These are phyloP conservation scores for Leptoteleia sp. DNA, from an alignment of 1,140 invertebrate genomes.

Conservation along the genomic window DNA sequence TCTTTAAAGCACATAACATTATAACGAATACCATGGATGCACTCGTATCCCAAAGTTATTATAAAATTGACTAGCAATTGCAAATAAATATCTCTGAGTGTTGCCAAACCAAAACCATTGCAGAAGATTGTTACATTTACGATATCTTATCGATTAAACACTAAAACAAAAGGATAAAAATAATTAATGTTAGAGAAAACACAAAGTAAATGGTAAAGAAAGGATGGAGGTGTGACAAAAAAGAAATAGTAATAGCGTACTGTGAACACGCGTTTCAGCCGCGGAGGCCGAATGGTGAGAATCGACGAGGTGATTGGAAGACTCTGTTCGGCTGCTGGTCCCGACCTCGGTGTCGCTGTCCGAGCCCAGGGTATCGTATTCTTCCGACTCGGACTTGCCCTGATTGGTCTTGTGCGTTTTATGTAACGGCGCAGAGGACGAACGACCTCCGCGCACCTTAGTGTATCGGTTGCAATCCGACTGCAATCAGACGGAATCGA, in stretches of 20 bases:
- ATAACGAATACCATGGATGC: too few species aligned
- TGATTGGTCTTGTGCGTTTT: slow-evolving; percentile 81
- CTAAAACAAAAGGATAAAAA: slow-evolving; percentile 29
- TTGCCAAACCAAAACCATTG: slow-evolving; percentile 4
- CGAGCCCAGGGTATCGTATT: slow-evolving; percentile 84
- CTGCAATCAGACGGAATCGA: slow-evolving; percentile 81
- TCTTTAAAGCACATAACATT: too few species aligned
- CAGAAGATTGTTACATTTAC: slow-evolving; percentile 5
- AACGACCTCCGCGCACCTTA: slow-evolving; percentile 81
- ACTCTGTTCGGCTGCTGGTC: slow-evolving; percentile 82
- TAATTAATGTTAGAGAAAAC: too few species aligned
- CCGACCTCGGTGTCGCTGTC: slow-evolving; percentile 83
- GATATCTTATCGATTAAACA: background rate
- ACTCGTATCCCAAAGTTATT: too few species aligned
- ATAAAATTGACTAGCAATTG: too few species aligned
- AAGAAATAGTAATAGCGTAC: slow-evolving; percentile 73
- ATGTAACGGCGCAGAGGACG: slow-evolving; percentile 80
- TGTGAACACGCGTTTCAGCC: slow-evolving; percentile 81
- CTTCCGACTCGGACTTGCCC: slow-evolving; percentile 84
- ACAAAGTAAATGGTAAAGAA: slow-evolving; percentile 5
- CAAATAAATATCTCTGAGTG: too few species aligned
- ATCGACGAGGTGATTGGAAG: slow-evolving; percentile 83
- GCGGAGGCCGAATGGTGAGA: slow-evolving; percentile 80
- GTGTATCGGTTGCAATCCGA: slow-evolving; percentile 82
- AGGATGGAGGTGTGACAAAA: slow-evolving; percentile 41